Percentiles rank a stretch among this genome's conserved stretches.
These are phyloP conservation scores for Mastomys coucha DNA, from an alignment of 2,113 vertebrate genomes.

Conservation along the genomic window DNA sequence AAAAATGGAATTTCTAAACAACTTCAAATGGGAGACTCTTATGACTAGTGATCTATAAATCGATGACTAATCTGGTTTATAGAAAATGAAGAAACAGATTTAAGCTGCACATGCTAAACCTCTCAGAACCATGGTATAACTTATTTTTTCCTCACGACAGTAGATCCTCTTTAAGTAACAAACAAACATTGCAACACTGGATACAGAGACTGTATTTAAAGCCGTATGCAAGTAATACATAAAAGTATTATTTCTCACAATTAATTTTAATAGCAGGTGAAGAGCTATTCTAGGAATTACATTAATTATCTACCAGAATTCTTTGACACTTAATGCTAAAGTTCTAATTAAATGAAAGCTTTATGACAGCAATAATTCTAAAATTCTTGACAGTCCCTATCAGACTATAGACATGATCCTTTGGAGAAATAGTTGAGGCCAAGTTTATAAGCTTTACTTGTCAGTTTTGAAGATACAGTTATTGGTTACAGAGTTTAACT, in stretches of 20 bases:
- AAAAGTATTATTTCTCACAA: conserved; percentile 50
- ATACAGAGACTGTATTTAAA: conserved; percentile 11
- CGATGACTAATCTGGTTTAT: too few species aligned
- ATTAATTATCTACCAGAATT: conserved; percentile 55
- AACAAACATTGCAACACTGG: neutral
- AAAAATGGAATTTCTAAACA: neutral
- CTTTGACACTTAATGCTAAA: conserved; percentile 50
- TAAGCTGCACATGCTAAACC: neutral
- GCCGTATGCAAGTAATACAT: neutral
- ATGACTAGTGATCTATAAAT: neutral
- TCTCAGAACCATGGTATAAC: neutral
- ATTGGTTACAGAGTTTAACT: conserved; percentile 64
- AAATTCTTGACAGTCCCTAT: conserved; percentile 18
- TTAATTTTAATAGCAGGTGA: conserved; percentile 42
- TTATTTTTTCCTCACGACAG: neutral
- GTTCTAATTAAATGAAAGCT: conserved; percentile 66
- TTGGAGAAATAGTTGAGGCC: conserved; percentile 48
- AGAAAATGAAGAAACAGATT: neutral
- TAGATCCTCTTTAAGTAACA: neutral
- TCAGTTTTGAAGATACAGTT: conserved; percentile 33
- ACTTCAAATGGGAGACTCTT: neutral
- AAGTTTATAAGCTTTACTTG: conserved; percentile 73
- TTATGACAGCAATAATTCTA: conserved; percentile 65
- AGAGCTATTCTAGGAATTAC: conserved; percentile 72
- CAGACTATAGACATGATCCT: conserved; percentile 13